Base-by-base conservation (phyloP, 2,797 vertebrate genomes). In the Margarornis squamiger region DNA sequence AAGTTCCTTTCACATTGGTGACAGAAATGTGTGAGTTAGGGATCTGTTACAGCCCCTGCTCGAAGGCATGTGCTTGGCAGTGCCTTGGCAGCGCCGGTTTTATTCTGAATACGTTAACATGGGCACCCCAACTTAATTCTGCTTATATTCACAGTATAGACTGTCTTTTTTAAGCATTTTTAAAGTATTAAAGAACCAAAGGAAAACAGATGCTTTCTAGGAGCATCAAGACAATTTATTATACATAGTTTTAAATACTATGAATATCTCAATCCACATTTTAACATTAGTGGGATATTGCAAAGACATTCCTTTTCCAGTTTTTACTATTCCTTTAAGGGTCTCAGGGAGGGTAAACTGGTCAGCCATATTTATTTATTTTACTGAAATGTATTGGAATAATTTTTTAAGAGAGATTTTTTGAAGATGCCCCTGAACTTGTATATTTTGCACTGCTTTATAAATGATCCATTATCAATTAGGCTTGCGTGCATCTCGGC, bases 101-200 rank as follows among this genome's bases (percentile, higher is more conserved):
- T 92, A 57, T 84, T 97, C 94, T 7, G 43, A 92, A 41, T 89
- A 94, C 6, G 62, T 97, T 88, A 98, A 98, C 95, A 58, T 95
- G 98, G 98, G 98, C 98, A 96, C 98, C 97, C 98, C 96, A 94
- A 97, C 97, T 99, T 98, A 99, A 98, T 98, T 98, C 98, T 98
- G 98, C 97, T 98, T 99, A 98, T 99, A 98, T 98, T 99, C 98
- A 98, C 98, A 98, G 98, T 98, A 98, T 98, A 98, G 98, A 98
- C 96, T 98, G 97, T 99, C 98, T 98, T 99, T 99, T 99, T 98
- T 98, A 99, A 99, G 96, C 97, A 97, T 98, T 98, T 97, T 97
- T 97, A 97, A 98, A 97, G 95, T 98, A 97, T 98, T 98, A 96
- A 97, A 97, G 95, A 97, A 98, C 98, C 98, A 98, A 98, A 98